Base-by-base conservation (phyloP, 2,797 vertebrate species). In the Muraenolepis orangiensis region DNA sequence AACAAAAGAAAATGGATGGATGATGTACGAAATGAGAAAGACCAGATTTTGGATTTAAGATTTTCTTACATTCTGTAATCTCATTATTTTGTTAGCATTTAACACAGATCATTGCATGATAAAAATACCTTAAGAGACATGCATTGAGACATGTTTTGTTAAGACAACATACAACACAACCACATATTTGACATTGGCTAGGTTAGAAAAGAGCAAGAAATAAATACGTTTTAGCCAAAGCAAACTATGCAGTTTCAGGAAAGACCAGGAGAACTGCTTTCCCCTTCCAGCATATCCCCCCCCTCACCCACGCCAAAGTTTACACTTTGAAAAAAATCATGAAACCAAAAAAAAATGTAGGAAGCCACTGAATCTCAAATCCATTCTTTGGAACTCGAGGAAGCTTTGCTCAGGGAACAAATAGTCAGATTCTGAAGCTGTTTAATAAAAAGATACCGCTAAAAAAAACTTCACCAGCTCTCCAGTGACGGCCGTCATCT, bases 341-440 rank as follows among this genome's bases (percentile, higher is more conserved):
- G 2, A 12, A n/a, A n/a, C n/a, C n/a, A 64, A 64, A 14, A 2
- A 46, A 71, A 6, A 14, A 6, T 12, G 8, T 4, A 70, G 57
- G 46, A 10, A 40, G 70, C 76, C 66, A 74, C 69, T 74, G 51
- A 67, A 77, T 78, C 64, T 28, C 30, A 75, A 3, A 32, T 28
- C 75, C 31, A n/a, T 28, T 11, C 29, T 42, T n/a, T 16, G 23
- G 5, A 30, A 71, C 51, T 67, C 26, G 13, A 66, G 29, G 29
- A 66, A 26, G 20, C 51, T 57, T n/a, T 57, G 20, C 51, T 10
- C 8, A n/a, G 51, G 51, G 20, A 11, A 57, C n/a, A 11, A 0
- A 20, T 57, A 20, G 23, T 7, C 20, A 6, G 6, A 23, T 23
- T 16, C 51, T 23, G 7, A 57, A n/a, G 20, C 20, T 18, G 6